Percentiles rank a stretch among this genome's conserved stretches.
These are phyloP conservation scores for Polydesmus complanatus DNA, from an alignment of 2,888 invertebrate species.

Conservation along the genomic window DNA sequence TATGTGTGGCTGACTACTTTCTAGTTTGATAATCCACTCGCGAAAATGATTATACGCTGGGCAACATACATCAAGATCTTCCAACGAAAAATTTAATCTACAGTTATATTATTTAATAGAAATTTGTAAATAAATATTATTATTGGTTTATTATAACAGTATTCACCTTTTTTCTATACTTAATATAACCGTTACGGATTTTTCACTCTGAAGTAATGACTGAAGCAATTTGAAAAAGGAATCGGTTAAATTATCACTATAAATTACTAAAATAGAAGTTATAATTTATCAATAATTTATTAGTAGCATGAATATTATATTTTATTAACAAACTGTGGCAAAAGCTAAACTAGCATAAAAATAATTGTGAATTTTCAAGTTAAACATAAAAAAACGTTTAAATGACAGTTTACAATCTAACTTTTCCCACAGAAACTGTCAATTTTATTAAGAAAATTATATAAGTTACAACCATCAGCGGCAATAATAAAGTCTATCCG, in stretches of 20 bases:
- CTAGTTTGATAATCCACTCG: neutral
- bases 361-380: too few species aligned
- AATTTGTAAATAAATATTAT: neutral
- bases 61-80: conserved; percentile 7
- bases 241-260: conserved; percentile 8
- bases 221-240: conserved; percentile 2
- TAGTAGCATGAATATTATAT: too few species aligned
- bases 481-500: conserved; percentile 3
- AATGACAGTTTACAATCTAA: too few species aligned
- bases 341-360: too few species aligned
- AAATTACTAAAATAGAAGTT: conserved; percentile 6
- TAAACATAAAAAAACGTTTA: too few species aligned
- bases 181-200: neutral
- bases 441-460: too few species aligned
- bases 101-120: too few species aligned
- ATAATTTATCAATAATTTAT: neutral
- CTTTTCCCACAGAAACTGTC: too few species aligned
- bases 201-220: neutral
- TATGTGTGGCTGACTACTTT: neutral
- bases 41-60: conserved; percentile 11
- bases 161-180: conserved; percentile 11
- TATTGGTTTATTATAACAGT: neutral
- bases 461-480: conserved; percentile 5
- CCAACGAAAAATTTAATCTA: conserved; percentile 12
- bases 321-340: too few species aligned